A percentile compares a stretch with the other conserved stretches of the same genome.
These are phyloP conservation scores for Eumeta japonica DNA, from an alignment of 1,140 invertebrate species.

Conservation along the genomic window DNA sequence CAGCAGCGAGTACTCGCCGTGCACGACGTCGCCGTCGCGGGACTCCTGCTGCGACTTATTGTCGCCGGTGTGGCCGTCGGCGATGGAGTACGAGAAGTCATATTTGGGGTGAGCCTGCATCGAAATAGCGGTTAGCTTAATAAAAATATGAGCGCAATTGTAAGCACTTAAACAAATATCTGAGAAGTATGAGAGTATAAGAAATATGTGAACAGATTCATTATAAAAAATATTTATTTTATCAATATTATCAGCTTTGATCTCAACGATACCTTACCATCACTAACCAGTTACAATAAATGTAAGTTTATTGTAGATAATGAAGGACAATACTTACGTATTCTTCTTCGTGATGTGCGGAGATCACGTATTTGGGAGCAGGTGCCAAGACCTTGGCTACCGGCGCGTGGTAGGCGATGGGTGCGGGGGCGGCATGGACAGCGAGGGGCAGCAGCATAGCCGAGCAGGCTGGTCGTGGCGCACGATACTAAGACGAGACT, in stretches of 20 bases:
- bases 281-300: too few relatives aligned
- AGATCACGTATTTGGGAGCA: slow-evolving; percentile 20
- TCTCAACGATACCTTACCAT: too few relatives aligned
- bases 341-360: slow-evolving; percentile 23
- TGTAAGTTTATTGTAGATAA: too few relatives aligned
- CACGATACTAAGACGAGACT: slow-evolving; percentile 36
- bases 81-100: slow-evolving; percentile 55
- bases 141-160: too few relatives aligned
- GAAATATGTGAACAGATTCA: too few relatives aligned
- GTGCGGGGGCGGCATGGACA: slow-evolving; percentile 15
- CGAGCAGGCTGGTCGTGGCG: slow-evolving; percentile 30
- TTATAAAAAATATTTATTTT: too few relatives aligned
- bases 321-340: slow-evolving; percentile 28
- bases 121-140: too few relatives aligned
- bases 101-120: slow-evolving; percentile 49
- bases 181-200: too few relatives aligned
- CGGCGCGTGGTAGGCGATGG: slow-evolving; percentile 14
- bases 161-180: too few relatives aligned
- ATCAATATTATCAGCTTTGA: too few relatives aligned
- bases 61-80: slow-evolving; percentile 54
- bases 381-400: slow-evolving; percentile 14
- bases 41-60: slow-evolving; percentile 55
- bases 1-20: slow-evolving; percentile 58
- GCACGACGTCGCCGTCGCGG: slow-evolving; percentile 55
- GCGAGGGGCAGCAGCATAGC: slow-evolving; percentile 16